Evolutionary conservation across 2,888 invertebrate species (phyloP).

Genomic region (Lasioglossum lativentre): DNA sequence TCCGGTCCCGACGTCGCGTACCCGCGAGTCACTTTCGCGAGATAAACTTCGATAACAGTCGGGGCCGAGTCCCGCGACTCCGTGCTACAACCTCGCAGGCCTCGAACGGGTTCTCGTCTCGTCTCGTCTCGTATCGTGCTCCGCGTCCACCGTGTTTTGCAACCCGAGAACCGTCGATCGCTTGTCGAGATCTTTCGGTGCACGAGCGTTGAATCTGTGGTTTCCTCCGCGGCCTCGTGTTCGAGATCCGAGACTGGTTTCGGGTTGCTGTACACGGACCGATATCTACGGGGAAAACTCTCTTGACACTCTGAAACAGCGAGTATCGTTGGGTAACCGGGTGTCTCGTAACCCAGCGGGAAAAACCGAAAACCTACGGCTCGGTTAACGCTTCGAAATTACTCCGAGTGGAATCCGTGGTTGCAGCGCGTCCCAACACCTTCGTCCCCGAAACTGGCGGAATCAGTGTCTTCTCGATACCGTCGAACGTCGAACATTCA

Average conservation of each 20-base stretch:
- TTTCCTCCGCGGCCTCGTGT: conserved; percentile 2
- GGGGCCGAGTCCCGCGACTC: no score
- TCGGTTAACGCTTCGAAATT: conserved; percentile 7
- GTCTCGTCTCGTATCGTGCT: no score
- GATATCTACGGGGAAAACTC: background rate
- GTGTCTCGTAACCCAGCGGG: background rate
- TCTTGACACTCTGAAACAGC: background rate
- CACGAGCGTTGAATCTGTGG: background rate
- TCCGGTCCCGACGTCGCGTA: conserved; percentile 4
- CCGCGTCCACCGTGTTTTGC: background rate
- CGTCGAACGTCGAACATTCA: no score
- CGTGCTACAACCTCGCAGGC: no score
- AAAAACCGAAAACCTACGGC: background rate
- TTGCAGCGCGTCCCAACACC: background rate
- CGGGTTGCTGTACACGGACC: background rate
- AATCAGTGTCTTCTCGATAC: background rate
- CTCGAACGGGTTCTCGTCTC: background rate
- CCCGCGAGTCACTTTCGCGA: conserved; percentile 25
- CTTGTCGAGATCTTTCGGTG: background rate
- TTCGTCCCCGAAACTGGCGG: background rate
- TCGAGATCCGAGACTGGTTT: conserved; percentile 1
- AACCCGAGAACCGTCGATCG: background rate
- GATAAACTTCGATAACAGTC: conserved; percentile 15
- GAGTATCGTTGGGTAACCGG: background rate
- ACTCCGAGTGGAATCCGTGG: background rate